Conservation (phyloP, 2,797 vertebrate genomes). For the Manis javanica region DNA sequence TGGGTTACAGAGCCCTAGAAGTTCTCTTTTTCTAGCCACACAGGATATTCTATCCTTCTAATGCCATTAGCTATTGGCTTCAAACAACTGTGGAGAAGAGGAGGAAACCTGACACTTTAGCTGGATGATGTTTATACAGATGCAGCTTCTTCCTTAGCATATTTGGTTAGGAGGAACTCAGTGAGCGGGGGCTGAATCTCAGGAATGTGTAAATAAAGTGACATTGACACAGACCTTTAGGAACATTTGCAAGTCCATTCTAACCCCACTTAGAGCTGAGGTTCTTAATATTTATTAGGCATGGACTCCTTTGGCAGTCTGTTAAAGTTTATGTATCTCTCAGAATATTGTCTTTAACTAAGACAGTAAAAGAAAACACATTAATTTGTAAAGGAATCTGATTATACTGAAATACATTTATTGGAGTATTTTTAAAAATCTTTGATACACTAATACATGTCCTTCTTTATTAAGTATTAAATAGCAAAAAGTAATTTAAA, state of each 20-base stretch:
- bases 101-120: slow-evolving; percentile 52
- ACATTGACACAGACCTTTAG: slow-evolving; percentile 43
- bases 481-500: background rate
- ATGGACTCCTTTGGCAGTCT: background rate
- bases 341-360: slow-evolving; percentile 3
- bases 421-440: background rate
- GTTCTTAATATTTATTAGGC: background rate
- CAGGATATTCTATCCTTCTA: slow-evolving; percentile 55
- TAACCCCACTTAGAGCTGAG: background rate
- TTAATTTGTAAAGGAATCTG: background rate
- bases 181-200: slow-evolving; percentile 46
- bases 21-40: slow-evolving; percentile 9
- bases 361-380: slow-evolving; percentile 15
- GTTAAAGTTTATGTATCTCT: background rate
- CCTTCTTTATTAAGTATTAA: slow-evolving; percentile 31
- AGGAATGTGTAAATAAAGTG: slow-evolving; percentile 67
- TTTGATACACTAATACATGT: background rate
- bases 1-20: background rate
- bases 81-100: slow-evolving; percentile 67
- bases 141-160: slow-evolving; percentile 52
- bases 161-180: slow-evolving; percentile 63
- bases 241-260: background rate
- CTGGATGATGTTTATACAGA: slow-evolving; percentile 69
- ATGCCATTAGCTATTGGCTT: slow-evolving; percentile 64
- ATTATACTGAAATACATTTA: background rate